Evolutionary conservation across 2,113 vertebrate species (phyloP).

Genomic region (Tragulus kanchil): DNA sequence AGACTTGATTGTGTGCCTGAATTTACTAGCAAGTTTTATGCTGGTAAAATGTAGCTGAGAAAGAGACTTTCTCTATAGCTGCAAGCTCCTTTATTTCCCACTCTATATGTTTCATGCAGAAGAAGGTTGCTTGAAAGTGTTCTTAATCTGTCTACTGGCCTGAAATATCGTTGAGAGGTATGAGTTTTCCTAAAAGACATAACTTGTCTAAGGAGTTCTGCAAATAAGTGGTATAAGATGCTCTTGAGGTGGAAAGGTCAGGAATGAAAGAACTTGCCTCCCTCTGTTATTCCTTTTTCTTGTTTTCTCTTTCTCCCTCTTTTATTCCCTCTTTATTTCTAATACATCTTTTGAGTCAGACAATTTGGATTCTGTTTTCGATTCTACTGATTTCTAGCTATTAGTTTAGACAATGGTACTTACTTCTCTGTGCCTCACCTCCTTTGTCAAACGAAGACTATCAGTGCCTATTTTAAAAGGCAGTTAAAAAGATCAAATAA

Average conservation of each 20-base stretch:
- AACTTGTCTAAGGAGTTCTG: background rate
- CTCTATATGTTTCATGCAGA: background rate
- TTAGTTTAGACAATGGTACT: background rate
- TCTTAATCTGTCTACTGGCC: background rate
- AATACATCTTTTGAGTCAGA: background rate
- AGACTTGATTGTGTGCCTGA: conserved; percentile 15
- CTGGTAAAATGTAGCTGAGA: conserved; percentile 4
- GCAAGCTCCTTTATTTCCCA: background rate
- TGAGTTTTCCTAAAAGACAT: background rate
- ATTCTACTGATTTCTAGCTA: background rate
- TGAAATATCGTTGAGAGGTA: background rate
- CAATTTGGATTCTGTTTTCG: conserved; percentile 12
- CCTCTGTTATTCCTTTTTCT: background rate
- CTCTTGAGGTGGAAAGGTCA: background rate
- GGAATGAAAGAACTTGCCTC: background rate
- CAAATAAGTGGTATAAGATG: background rate
- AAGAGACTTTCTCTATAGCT: background rate
- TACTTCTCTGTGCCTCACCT: background rate
- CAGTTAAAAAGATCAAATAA: background rate
- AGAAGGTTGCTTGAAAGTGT: background rate
- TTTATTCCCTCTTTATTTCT: background rate
- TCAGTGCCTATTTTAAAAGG: background rate
- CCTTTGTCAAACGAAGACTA: background rate
- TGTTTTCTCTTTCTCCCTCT: background rate
- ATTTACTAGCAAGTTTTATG: conserved; percentile 7